Base-by-base conservation (phyloP, 2,113 vertebrate species). In the Astur gentilis region DNA sequence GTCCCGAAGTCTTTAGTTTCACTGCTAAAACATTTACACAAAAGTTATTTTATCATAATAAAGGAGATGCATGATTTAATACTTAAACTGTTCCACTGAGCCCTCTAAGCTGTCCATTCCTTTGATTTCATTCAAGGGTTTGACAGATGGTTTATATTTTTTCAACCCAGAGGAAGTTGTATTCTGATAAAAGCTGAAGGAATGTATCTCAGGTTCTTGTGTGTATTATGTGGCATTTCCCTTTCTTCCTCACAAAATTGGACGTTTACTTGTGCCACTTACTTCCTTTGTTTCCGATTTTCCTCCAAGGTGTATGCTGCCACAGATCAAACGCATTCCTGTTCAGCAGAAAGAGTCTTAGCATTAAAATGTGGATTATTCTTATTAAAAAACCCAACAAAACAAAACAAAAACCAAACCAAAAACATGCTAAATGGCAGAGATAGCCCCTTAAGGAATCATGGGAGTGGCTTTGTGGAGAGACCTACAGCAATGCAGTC, bases 401-500 rank as follows among this genome's bases (percentile, higher is more conserved):
- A 93, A 52, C 71, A 47, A 93, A 80, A 78, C 80, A 79, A 52
- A 81, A 88, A 55, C 44, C 47, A 66, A 77, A 88, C 36, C 49
- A 5, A 79, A 84, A 71, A 12, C 91, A 40, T 20, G 93, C 81
- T 95, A 78, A 95, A 87, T 89, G 75, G 94, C 94, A 96, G 93
- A 91, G 95, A 92, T 88, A 93, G 97, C 96, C 96, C 95, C 94
- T 95, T 84, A 94, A 97, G 96, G 96, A 95, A 95, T 95, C 80
- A 83, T 95, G 96, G 96, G 97, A 98, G 97, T 95, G 95, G 95
- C 95, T 97, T 97, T 95, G 95, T 98, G 95, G 91, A 92, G 90
- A 96, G 98, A 98, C 98, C 98, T 98, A 98, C 98, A 98, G 98
- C 98, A 98, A 91, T 92, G 97, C 96, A 86, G 96, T 95, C 96